Percentiles rank a stretch among this genome's conserved stretches.
Conservation (phyloP, 1,140 invertebrate genomes). For the Hyphantria cunea region DNA sequence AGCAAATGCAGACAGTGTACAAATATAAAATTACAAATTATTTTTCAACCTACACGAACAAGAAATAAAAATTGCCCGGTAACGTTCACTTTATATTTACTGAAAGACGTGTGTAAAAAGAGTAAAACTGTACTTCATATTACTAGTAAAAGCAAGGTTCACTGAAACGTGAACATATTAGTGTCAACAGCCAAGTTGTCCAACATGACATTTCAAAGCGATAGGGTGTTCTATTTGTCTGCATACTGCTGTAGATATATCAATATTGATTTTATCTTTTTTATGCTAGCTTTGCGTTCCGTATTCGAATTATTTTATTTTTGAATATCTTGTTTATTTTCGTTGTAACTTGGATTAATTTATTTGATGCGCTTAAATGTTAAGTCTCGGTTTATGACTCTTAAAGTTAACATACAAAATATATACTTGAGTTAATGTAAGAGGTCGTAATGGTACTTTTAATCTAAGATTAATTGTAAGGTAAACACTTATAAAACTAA, state of each 20-base stretch:
- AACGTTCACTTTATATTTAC: not conserved
- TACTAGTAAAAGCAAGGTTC: conserved; percentile 12
- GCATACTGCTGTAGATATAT: not conserved
- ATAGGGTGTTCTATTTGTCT: not conserved
- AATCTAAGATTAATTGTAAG: too few relatives aligned
- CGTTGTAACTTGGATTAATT: too few relatives aligned
- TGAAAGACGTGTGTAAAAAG: conserved; percentile 9
- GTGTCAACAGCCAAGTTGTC: conserved; percentile 8
- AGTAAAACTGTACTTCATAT: not conserved
- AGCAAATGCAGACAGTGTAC: too few relatives aligned
- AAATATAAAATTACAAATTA: too few relatives aligned
- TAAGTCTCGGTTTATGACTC: too few relatives aligned
- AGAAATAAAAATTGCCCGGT: too few relatives aligned
- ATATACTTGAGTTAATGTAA: too few relatives aligned
- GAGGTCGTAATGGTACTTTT: too few relatives aligned
- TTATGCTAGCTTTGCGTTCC: not conserved
- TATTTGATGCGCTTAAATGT: too few relatives aligned
- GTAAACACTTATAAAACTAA: too few relatives aligned
- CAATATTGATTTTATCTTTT: conserved; percentile 24
- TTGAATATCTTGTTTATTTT: not conserved
- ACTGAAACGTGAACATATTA: conserved; percentile 6
- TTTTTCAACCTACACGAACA: too few relatives aligned
- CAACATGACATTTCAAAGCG: conserved; percentile 14
- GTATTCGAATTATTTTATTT: not conserved
- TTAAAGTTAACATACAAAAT: too few relatives aligned